Evolutionary conservation across 1,140 invertebrate genomes (phyloP).

Genomic region (Maconellicoccus hirsutus): DNA sequence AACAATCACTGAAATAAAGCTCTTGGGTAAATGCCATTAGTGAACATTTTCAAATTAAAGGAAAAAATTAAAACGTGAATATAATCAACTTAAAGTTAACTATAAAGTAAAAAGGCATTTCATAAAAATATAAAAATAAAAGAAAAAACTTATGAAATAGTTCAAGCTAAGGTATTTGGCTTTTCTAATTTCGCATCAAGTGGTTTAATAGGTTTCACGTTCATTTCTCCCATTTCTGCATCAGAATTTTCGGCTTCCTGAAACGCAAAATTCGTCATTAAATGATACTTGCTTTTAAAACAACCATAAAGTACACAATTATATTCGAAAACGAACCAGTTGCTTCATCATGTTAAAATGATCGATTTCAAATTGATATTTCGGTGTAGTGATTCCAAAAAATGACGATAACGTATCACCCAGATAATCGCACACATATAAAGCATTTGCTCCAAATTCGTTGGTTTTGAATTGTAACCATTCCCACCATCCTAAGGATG

Average conservation of each 20-base stretch:
- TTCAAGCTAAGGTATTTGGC: too few relatives aligned
- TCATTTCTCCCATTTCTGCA: background rate
- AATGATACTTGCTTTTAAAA: too few relatives aligned
- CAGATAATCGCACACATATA: slow-evolving; percentile 66
- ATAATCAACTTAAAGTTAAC: too few relatives aligned
- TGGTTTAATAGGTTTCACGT: background rate
- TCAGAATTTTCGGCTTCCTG: background rate
- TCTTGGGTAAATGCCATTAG: too few relatives aligned
- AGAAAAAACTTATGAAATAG: too few relatives aligned
- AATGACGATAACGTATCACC: slow-evolving; percentile 73
- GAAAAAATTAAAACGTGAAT: too few relatives aligned
- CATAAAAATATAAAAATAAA: too few relatives aligned
- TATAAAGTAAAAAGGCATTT: too few relatives aligned
- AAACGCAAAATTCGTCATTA: background rate
- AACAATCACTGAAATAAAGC: too few relatives aligned
- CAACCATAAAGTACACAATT: background rate
- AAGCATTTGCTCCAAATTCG: slow-evolving; percentile 38
- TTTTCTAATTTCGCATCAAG: too few relatives aligned
- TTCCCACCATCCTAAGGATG: background rate
- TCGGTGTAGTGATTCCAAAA: slow-evolving; percentile 81
- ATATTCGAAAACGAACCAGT: slow-evolving; percentile 29
- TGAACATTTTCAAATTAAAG: too few relatives aligned
- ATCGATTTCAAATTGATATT: slow-evolving; percentile 80
- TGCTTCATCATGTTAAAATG: slow-evolving; percentile 53
- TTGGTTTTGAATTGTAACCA: background rate